A percentile compares a stretch with the other conserved stretches of the same genome.
Conservation (phyloP, 2,797 vertebrate genomes). For the Cephalopachus bancanus region DNA sequence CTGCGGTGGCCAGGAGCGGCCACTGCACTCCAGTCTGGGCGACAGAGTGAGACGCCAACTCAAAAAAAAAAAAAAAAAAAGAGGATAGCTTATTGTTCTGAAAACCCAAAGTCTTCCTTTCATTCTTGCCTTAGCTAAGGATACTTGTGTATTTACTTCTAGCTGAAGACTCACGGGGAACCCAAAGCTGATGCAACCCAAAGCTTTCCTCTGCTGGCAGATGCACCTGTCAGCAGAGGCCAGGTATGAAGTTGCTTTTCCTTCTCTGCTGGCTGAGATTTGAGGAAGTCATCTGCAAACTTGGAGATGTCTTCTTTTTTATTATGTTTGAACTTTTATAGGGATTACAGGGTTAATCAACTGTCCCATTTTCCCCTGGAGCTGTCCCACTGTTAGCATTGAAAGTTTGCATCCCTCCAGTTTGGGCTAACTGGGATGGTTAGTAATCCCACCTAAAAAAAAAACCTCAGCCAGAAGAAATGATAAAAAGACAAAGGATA, state of each 20-base stretch:
- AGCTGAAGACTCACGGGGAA: slow-evolving; percentile 17
- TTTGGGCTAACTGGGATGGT: neutral
- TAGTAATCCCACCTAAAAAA: neutral
- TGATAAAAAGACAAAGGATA: neutral
- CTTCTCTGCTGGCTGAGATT: neutral
- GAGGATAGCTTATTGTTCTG: slow-evolving; percentile 78
- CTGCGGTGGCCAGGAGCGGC: no score
- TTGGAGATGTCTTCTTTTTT: neutral
- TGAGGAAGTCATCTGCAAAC: neutral
- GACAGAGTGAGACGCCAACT: no score
- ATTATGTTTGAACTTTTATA: neutral
- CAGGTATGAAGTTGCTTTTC: fast-evolving
- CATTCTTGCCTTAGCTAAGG: slow-evolving; percentile 60
- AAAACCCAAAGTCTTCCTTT: slow-evolving; percentile 73
- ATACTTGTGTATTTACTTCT: slow-evolving; percentile 1
- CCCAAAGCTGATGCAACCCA: neutral
- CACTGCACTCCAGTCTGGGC: no score
- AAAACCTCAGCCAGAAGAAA: neutral
- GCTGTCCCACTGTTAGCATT: neutral
- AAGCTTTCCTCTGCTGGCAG: neutral
- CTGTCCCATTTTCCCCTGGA: neutral
- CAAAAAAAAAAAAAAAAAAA: no score
- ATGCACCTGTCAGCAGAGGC: neutral
- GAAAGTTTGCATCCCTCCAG: neutral
- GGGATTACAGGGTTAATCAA: neutral